Base-by-base conservation (phyloP, 2,797 vertebrate genomes). In the Galaxias olidus region DNA sequence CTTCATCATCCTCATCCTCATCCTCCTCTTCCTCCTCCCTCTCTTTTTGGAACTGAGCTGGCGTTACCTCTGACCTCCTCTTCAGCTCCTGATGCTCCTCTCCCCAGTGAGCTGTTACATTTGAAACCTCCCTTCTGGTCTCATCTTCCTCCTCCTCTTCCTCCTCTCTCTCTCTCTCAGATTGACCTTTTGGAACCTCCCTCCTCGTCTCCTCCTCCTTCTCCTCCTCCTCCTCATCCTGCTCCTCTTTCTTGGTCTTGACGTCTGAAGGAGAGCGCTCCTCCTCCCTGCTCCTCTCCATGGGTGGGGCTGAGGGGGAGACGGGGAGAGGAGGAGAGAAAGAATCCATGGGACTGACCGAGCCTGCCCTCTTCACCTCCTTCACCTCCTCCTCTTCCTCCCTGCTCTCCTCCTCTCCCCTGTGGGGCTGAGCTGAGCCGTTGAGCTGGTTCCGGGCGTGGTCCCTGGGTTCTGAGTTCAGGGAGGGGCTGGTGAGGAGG, bases 301-400 rank as follows among this genome's bases (percentile, higher is more conserved):
- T n/a, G 44, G 58, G 59, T 6, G 71, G 79, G 40, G 72, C 77
- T n/a, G 69, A n/a, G 58, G 76, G 72, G 18, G 30, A 30, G 30
- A 6, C 6, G 30, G 30, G 30, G 30, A 30, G 30, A 6, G 30
- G 30, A 30, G 30, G 30, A 6, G 30, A 30, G 30, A 30, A 30
- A 30, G 76, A 79, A 19, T 48, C 74, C 30, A 10, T 61, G 54
- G 74, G 72, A 20, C 76, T 77, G 54, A 71, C 60, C 19, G 79
- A 73, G 45, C 48, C 47, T 9, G 63, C 57, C 53, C 54, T 69
- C 59, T 71, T 46, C 43, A 57, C 65, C 4, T 74, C 70, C 58
- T 71, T 20, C 45, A 47, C 59, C 45, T 48, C 6, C 50, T 52
- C 50, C 50, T 51, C 50, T 15, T 52, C 50, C 7, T 61, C 40